Base-by-base conservation (phyloP, 2,888 invertebrate genomes). In the Lasioglossum oenotherae region DNA sequence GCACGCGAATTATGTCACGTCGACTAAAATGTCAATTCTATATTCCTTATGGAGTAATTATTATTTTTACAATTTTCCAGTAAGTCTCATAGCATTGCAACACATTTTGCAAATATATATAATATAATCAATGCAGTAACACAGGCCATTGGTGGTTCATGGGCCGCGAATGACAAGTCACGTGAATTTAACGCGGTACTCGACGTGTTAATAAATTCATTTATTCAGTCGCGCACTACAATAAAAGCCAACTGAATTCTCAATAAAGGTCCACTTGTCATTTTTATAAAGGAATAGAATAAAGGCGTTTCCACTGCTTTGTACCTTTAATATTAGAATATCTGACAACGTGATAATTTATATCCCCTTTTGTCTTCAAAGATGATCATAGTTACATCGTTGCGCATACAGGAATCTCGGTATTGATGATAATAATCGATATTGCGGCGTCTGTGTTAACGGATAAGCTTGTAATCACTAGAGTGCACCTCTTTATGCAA, bases 131-230 rank as follows among this genome's bases (percentile, higher is more conserved):
- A 31, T 60, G 27, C 27, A 27, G 14, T 14, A 16, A 31, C 60
- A 27, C 27, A 4, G 14, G 14, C 27, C 27, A 27, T 60, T 60
- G 60, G 60, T 27, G 60, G 60, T 5, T 60, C 27, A 5, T 14
- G 60, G 60, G 12, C 14, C 27, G 27, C 60, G 60, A 60, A 27
- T 60, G 60, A 60, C n/a, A 27, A 60, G 60, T 60, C 60, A 16
- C 27, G 27, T 16, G 60, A 60, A 60, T 60, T 60, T 16, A 60
- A 31, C 60, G 60, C 27, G 60, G 14, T 27, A 31, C 27, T 60
- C 60, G 60, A 60, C 60, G 60, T 60, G 60, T 60, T 60, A 89
- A 90, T 87, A 87, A 89, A 89, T 60, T 60, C 60, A 60, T 60
- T 60, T 60, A 60, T 60, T 60, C 60, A 14, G 14, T 5, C 60